Percentiles rank a stretch among this genome's conserved stretches.
phyloP scores from a whole-genome alignment of 2,888 invertebrate species.

The Spisula solida region DNA sequence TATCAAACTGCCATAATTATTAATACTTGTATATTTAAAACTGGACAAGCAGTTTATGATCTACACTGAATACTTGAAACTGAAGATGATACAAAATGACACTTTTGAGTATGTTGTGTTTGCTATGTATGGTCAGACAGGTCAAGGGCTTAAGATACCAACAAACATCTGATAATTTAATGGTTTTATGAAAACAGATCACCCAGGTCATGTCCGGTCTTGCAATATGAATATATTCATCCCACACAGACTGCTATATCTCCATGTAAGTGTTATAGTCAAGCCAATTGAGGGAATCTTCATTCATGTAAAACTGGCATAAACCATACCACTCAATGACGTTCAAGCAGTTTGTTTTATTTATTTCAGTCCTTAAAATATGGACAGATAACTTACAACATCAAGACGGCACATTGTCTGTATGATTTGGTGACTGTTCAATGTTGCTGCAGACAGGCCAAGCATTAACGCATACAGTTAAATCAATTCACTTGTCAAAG shows the following conservation, averaged over 20 bases:
- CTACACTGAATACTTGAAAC: constrained; percentile 26
- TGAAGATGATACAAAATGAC: constrained; percentile 32
- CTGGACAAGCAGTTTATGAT: constrained; percentile 13
- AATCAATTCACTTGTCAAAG: constrained; percentile 6
- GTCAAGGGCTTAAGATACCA: constrained; percentile 13
- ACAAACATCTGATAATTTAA: not conserved
- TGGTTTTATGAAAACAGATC: constrained; percentile 10
- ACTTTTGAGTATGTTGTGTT: constrained; percentile 27
- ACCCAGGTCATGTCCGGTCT: not conserved
- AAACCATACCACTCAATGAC: not conserved
- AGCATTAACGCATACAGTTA: not conserved
- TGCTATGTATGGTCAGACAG: constrained; percentile 26
- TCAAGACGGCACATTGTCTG: not conserved
- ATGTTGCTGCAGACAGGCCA: not conserved
- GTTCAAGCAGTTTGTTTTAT: not conserved
- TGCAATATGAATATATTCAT: not conserved
- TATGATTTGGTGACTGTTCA: not conserved
- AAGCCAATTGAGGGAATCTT: not conserved
- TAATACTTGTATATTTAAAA: not conserved
- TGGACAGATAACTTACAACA: not conserved
- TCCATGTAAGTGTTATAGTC: not conserved
- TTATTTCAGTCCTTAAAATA: not conserved
- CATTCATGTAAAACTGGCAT: not conserved
- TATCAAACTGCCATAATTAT: not conserved
- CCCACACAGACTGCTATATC: not conserved